Conservation (phyloP, 2,113 vertebrate species). For the Melanotaenia duboulayi region DNA sequence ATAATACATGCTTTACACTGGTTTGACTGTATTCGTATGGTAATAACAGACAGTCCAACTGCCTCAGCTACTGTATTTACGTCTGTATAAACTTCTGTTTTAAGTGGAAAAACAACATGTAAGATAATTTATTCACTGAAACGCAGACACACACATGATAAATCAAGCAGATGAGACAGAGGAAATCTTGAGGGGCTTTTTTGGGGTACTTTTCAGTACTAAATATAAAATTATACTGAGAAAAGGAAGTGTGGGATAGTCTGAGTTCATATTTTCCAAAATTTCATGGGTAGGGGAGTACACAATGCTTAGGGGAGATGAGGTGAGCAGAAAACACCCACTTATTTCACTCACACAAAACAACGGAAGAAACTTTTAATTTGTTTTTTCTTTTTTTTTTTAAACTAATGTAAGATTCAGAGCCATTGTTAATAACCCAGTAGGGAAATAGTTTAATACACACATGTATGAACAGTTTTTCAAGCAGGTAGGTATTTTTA, state of each 20-base stretch:
- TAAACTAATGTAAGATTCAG: not conserved
- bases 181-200: constrained; percentile 1
- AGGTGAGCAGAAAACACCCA: not conserved
- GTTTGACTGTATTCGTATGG: constrained; percentile 5
- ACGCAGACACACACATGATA: not conserved
- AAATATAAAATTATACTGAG: not conserved
- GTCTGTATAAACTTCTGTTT: not conserved
- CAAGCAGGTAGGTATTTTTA: not conserved
- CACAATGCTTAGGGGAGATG: not conserved
- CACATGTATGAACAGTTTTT: accelerated
- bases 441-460: not conserved
- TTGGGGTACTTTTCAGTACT: not conserved
- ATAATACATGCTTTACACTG: constrained; percentile 15
- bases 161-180: not conserved
- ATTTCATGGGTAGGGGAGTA: not conserved
- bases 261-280: not conserved
- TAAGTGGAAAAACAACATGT: constrained; percentile 4
- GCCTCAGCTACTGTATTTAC: not conserved
- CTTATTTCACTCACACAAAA: not conserved
- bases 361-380: not conserved
- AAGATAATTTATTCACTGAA: constrained; percentile 4
- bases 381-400: accelerated
- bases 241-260: not conserved
- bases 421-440: not conserved
- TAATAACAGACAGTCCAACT: constrained; percentile 12